phyloP scores from a whole-genome alignment of 2,113 vertebrate species.

The Probosciger aterrimus region DNA sequence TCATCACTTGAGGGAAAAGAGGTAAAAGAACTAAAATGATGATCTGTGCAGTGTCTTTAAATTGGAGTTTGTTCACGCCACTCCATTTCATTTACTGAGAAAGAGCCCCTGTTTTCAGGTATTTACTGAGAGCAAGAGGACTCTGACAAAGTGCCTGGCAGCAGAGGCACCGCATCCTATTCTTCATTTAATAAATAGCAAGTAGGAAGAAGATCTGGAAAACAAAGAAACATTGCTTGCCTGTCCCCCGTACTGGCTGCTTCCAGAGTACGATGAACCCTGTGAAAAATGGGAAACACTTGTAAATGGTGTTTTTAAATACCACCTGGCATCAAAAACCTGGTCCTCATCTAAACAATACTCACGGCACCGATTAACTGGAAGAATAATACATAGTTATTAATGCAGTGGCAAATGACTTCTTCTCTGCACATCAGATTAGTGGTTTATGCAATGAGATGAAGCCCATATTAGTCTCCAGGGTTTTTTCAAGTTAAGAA shows the following conservation, averaged over 20 bases:
- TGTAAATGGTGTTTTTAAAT: neutral
- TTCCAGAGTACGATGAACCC: conserved; percentile 15
- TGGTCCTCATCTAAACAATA: neutral
- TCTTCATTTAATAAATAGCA: neutral
- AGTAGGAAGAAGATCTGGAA: neutral
- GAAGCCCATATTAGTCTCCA: neutral
- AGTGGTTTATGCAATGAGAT: neutral
- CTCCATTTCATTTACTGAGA: neutral
- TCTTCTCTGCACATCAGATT: neutral
- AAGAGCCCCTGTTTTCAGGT: neutral
- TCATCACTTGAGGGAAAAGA: neutral
- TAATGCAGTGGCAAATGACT: neutral
- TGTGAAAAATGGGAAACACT: neutral
- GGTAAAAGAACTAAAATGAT: neutral
- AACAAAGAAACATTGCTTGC: conserved; percentile 18
- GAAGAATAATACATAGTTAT: neutral
- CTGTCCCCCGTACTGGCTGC: conserved; percentile 45
- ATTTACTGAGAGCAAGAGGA: neutral
- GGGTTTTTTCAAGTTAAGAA: neutral
- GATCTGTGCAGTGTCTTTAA: neutral
- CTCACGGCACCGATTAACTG: neutral
- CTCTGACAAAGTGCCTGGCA: neutral
- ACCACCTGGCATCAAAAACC: neutral
- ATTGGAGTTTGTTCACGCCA: neutral
- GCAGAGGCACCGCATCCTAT: neutral